These are phyloP conservation scores for Lates calcarifer DNA, from an alignment of 2,113 vertebrate genomes.

Conservation along the genomic window DNA sequence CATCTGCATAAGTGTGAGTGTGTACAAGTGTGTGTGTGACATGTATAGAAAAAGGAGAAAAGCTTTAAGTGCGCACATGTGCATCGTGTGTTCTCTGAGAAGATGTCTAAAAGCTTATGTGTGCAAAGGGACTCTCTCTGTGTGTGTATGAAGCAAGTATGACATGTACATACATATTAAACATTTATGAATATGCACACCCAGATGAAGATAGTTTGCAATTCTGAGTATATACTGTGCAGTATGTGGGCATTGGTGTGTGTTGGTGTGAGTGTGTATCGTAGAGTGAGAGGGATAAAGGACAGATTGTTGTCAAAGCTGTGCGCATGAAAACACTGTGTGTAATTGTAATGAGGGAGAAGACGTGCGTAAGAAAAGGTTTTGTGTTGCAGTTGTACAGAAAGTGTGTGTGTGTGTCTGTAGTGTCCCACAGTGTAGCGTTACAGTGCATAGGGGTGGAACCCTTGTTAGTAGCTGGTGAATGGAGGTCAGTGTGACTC, in stretches of 20 bases:
- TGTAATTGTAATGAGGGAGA: conserved; percentile 46
- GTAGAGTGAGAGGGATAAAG: conserved; percentile 43
- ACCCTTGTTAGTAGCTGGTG: conserved; percentile 54
- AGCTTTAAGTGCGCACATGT: neutral
- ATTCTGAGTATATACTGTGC: conserved; percentile 29
- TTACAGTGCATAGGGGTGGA: conserved; percentile 58
- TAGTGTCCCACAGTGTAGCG: conserved; percentile 24
- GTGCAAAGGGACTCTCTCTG: neutral
- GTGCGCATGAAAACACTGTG: conserved; percentile 52
- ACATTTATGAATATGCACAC: conserved; percentile 54
- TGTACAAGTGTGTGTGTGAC: neutral
- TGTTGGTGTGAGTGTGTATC: conserved; percentile 17
- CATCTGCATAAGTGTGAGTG: neutral
- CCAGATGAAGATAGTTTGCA: conserved; percentile 44
- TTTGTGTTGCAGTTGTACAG: conserved; percentile 50
- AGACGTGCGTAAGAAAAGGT: conserved; percentile 49
- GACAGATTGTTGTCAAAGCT: conserved; percentile 57
- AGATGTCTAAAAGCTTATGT: conserved; percentile 25
- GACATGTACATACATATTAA: conserved; percentile 50
- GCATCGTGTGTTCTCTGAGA: neutral
- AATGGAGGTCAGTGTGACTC: conserved; percentile 78
- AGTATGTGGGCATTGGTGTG: conserved; percentile 6
- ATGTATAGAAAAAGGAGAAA: conserved; percentile 17
- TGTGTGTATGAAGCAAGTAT: conserved; percentile 9
- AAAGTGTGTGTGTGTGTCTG: conserved; percentile 30